Conservation (phyloP, 2,888 invertebrate genomes). For the Cylloceria caligata region DNA sequence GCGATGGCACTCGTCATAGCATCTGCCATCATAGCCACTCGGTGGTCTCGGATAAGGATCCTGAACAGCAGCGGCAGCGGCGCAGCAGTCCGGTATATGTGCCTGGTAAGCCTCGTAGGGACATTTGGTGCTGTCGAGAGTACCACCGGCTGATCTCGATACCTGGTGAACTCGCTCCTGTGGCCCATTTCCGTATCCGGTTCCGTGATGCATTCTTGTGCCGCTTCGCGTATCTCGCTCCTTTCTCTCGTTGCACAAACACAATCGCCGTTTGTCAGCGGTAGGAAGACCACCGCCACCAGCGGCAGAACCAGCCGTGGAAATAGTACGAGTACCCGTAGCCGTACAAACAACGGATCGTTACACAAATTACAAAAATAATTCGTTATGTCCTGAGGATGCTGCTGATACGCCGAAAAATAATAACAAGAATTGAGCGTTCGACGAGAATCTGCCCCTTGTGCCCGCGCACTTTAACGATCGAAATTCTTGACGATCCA, state of each 20-base stretch:
- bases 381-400: neutral
- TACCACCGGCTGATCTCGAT: constrained; percentile 73
- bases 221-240: constrained; percentile 3
- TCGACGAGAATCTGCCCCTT: constrained; percentile 25
- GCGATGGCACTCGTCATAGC: constrained; percentile 82
- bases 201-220: constrained; percentile 81
- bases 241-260: constrained; percentile 12
- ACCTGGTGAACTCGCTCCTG: constrained; percentile 80
- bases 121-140: constrained; percentile 75
- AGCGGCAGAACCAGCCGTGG: too few relatives aligned
- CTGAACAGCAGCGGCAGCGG: constrained; percentile 84
- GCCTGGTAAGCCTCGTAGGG: constrained; percentile 83
- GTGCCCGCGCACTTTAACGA: constrained; percentile 40
- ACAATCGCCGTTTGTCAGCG: neutral
- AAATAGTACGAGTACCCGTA: too few relatives aligned
- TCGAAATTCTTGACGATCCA: constrained; percentile 39
- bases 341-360: neutral
- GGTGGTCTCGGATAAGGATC: constrained; percentile 84
- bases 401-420: neutral
- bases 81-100: constrained; percentile 83
- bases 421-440: constrained; percentile 13
- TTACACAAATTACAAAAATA: constrained; percentile 14
- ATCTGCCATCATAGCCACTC: constrained; percentile 82
- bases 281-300: too few relatives aligned
- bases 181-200: constrained; percentile 80